Conservation (phyloP, 1,140 invertebrate species). For the Lepidurus arcticus region DNA sequence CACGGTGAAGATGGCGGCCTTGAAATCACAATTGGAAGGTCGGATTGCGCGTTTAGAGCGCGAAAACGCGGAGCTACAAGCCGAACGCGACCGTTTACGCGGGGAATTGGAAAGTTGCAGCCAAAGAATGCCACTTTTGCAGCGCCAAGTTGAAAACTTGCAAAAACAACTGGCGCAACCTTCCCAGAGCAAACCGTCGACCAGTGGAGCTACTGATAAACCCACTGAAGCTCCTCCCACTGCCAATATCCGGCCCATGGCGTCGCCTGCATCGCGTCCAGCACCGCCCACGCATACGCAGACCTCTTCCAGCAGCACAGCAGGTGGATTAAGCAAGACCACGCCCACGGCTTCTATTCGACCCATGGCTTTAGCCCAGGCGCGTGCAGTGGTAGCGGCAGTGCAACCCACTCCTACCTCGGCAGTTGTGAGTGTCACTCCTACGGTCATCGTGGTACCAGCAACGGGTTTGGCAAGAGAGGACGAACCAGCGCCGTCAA, state of each 20-base stretch:
- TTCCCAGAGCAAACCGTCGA: conserved; percentile 33
- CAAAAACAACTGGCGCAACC: conserved; percentile 46
- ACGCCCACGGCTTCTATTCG: conserved; percentile 84
- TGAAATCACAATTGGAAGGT: conserved; percentile 67
- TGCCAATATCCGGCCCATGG: conserved; percentile 91
- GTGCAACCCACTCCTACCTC: conserved; percentile 33
- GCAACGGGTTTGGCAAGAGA: conserved; percentile 48
- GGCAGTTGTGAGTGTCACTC: conserved; percentile 37
- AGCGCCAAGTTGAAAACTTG: conserved; percentile 67
- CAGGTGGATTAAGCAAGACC: conserved; percentile 47
- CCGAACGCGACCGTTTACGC: conserved; percentile 55
- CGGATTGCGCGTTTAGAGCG: conserved; percentile 65
- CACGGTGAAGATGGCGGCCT: conserved; percentile 41
- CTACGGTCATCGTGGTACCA: conserved; percentile 71
- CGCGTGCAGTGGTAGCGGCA: conserved; percentile 44
- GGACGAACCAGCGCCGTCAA: conserved; percentile 24
- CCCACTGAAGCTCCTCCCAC: conserved; percentile 68
- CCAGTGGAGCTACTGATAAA: conserved; percentile 51
- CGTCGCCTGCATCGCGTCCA: conserved; percentile 53
- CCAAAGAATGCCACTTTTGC: conserved; percentile 65
- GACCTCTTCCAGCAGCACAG: conserved; percentile 40
- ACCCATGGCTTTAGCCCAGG: conserved; percentile 70
- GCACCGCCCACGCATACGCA: conserved; percentile 43
- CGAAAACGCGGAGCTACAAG: conserved; percentile 58
- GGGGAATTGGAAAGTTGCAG: conserved; percentile 66